Evolutionary conservation across 1,140 invertebrate genomes (phyloP).

Genomic region (Acarapis woodi): DNA sequence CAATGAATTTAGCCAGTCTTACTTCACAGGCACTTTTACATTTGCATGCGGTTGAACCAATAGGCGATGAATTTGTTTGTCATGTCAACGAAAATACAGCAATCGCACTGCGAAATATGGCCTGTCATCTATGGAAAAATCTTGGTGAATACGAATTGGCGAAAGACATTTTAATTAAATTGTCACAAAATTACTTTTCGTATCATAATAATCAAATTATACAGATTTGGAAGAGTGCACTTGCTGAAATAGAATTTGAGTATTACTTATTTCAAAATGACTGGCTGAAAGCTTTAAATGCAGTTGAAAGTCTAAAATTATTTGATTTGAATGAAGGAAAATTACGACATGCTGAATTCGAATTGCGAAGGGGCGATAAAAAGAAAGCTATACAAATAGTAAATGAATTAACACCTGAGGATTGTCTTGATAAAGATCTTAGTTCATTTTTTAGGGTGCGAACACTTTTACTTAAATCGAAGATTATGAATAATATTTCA

Average conservation of each 20-base stretch:
- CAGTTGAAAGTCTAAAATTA: not conserved
- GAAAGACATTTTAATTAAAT: conserved; percentile 3
- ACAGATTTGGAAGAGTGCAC: conserved; percentile 5
- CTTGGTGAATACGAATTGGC: conserved; percentile 2
- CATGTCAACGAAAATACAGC: conserved; percentile 8
- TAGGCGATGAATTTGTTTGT: conserved; percentile 6
- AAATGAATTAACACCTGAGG: not conserved
- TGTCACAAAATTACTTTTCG: conserved; percentile 2
- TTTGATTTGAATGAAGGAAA: conserved; percentile 3
- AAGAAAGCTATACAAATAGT: not conserved
- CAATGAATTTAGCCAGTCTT: conserved; percentile 3
- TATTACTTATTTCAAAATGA: conserved; percentile 3
- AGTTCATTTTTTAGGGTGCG: not conserved
- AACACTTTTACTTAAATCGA: not conserved
- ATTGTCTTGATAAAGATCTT: not conserved
- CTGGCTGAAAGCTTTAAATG: conserved; percentile 4
- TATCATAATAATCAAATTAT: conserved; percentile 2
- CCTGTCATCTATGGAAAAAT: conserved; percentile 7
- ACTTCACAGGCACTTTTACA: conserved; percentile 5
- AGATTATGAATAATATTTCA: conserved; percentile 4
- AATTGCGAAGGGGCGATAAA: not conserved
- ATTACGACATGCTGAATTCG: conserved; percentile 1
- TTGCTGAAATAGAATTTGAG: conserved; percentile 10
- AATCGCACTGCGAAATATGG: conserved; percentile 8
- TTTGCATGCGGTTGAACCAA: conserved; percentile 7